phyloP scores from a whole-genome alignment of 2,888 invertebrate species.

The Mycalesis mineus region DNA sequence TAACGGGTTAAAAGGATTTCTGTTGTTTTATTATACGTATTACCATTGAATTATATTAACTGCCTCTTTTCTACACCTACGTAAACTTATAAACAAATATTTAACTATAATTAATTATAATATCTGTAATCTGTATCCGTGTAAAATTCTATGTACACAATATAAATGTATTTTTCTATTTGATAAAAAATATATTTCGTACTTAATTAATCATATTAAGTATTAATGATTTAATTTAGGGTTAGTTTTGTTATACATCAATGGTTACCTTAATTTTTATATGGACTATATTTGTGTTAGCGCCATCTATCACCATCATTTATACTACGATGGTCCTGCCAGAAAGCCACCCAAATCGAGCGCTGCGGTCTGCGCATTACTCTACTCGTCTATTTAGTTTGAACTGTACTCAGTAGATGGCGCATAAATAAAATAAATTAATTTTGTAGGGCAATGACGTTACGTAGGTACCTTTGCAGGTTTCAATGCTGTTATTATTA shows the following conservation, averaged over 20 bases:
- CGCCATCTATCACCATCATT: constrained; percentile 39
- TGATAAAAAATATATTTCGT: too few species aligned
- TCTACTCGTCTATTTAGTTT: not conserved
- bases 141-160: too few species aligned
- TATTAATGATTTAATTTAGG: too few species aligned
- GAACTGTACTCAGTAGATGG: not conserved
- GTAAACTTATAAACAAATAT: not conserved
- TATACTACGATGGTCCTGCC: not conserved
- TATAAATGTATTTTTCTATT: too few species aligned
- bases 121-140: constrained; percentile 27
- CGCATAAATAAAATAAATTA: not conserved
- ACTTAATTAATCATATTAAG: too few species aligned
- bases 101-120: not conserved
- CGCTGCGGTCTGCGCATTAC: not conserved
- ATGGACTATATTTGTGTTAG: constrained; percentile 34
- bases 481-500: too few species aligned
- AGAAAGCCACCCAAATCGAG: too few species aligned
- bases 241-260: too few species aligned
- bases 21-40: constrained; percentile 6
- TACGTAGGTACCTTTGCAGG: too few species aligned
- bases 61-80: not conserved
- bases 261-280: too few species aligned
- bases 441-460: too few species aligned
- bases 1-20: constrained; percentile 36
- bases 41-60: not conserved